Conservation (phyloP, 2,888 invertebrate genomes). For the Caenorhabditis angaria region DNA sequence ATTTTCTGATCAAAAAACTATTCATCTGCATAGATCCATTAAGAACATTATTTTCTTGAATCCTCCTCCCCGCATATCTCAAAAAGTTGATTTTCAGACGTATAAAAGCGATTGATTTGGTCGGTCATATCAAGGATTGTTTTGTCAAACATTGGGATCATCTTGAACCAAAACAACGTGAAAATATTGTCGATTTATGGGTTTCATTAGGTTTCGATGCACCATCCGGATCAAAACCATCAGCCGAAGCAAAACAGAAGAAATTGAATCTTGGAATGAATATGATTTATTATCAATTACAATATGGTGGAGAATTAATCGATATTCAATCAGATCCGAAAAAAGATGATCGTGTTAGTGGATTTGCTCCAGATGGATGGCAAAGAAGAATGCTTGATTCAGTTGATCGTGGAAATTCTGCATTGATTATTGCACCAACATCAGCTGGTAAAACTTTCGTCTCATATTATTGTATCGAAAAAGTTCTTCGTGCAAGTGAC, state of each 20-base stretch:
- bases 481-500: slow-evolving; percentile 71
- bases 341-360: slow-evolving; percentile 70
- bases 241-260: slow-evolving; percentile 55
- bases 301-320: slow-evolving; percentile 67
- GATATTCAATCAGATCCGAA: slow-evolving; percentile 69
- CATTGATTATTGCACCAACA: slow-evolving; percentile 73
- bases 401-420: slow-evolving; percentile 72
- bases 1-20: too few species aligned
- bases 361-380: slow-evolving; percentile 73
- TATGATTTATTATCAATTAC: slow-evolving; percentile 62
- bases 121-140: slow-evolving; percentile 64
- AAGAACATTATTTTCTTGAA: too few species aligned
- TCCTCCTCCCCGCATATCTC: too few species aligned
- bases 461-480: slow-evolving; percentile 74
- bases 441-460: slow-evolving; percentile 74
- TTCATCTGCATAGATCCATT: too few species aligned
- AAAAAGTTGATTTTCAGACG: slow-evolving; percentile 42
- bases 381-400: slow-evolving; percentile 72
- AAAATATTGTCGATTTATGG: slow-evolving; percentile 67
- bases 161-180: slow-evolving; percentile 64
- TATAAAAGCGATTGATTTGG: slow-evolving; percentile 58
- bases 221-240: slow-evolving; percentile 53
- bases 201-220: slow-evolving; percentile 65
- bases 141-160: slow-evolving; percentile 61
- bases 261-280: slow-evolving; percentile 65